Base-by-base conservation (phyloP, 2,113 vertebrate species). In the Cyphomyrus discorhynchus region DNA sequence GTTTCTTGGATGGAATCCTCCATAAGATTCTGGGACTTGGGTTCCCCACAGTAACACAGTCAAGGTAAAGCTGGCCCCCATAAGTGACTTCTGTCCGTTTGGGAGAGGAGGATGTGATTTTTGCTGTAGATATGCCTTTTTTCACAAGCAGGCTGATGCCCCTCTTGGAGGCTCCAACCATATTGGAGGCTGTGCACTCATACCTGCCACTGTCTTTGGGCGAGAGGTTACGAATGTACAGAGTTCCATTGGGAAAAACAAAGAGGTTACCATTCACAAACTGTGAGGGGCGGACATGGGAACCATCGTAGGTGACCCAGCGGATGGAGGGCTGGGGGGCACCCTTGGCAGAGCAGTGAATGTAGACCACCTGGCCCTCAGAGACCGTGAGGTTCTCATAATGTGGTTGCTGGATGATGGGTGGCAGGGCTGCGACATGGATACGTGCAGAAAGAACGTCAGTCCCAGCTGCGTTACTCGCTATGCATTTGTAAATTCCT, bases 171-270 rank as follows among this genome's bases (percentile, higher is more conserved):
- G 94, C 91, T 4, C 96, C 97, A 70, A 97, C 94, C 13, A 92
- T 47, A 47, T 97, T 99, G 86, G 95, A 95, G 4, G 97, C 98
- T 88, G 94, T 93, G 58, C 98, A 99, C 90, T 97, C 95, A 0
- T 99, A 99, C 58, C 86, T 95, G 2, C 98, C 98, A 5, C 94
- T 94, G 91, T 98, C 95, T 56, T 83, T 92, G 0, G 91, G 92
- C 0, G 93, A 92, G 0, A 97, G 62, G 0, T 92, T 93, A 13
- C 93, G 95, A 82, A 99, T 95, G 88, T 95, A 94, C 0, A 99
- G 96, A 0, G 98, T 99, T 1, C 98, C 98, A 27, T 99, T 99
- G 56, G 97, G 97, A 91, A 98, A 98, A 86, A 98, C 96, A 46
- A 96, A 94, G 0, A 95, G 83, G 91, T 97, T 97, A 3, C 96